Percentiles rank a stretch among this genome's conserved stretches.
phyloP scores from a whole-genome alignment of 2,113 vertebrate species.

The Accipiter cooperii region DNA sequence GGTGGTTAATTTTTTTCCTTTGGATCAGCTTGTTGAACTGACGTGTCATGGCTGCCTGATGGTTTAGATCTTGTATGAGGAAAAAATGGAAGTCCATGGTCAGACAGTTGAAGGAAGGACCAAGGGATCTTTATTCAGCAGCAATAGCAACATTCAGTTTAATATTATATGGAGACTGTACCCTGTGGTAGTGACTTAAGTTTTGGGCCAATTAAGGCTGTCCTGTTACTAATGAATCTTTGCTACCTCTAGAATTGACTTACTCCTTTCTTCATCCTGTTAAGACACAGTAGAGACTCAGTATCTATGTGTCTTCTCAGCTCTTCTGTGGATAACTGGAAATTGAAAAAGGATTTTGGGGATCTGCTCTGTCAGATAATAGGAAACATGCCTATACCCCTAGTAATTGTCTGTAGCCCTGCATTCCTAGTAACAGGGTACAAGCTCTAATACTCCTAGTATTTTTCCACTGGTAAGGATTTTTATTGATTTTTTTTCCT shows the following conservation, averaged over 20 bases:
- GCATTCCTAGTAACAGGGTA: not conserved
- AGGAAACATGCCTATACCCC: not conserved
- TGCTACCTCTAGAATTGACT: not conserved
- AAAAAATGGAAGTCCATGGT: not conserved
- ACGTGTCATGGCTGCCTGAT: not conserved
- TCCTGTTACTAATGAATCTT: not conserved
- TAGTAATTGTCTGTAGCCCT: not conserved
- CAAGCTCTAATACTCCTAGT: not conserved
- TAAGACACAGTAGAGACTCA: not conserved
- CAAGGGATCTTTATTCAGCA: not conserved
- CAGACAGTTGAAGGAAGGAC: not conserved
- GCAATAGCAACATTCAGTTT: not conserved
- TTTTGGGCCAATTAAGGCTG: not conserved
- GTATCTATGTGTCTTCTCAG: not conserved
- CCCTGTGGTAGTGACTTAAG: not conserved
- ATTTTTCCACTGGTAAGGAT: not conserved
- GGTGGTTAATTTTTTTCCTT: not conserved
- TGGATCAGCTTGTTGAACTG: not conserved
- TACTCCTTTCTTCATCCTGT: not conserved
- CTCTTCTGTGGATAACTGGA: not conserved
- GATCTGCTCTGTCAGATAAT: not conserved
- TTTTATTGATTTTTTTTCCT: not conserved
- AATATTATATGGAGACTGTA: not conserved
- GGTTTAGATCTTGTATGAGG: not conserved
- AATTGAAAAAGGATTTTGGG: not conserved